phyloP scores from a whole-genome alignment of 1,140 invertebrate species.

The Drosophila mojavensis region DNA sequence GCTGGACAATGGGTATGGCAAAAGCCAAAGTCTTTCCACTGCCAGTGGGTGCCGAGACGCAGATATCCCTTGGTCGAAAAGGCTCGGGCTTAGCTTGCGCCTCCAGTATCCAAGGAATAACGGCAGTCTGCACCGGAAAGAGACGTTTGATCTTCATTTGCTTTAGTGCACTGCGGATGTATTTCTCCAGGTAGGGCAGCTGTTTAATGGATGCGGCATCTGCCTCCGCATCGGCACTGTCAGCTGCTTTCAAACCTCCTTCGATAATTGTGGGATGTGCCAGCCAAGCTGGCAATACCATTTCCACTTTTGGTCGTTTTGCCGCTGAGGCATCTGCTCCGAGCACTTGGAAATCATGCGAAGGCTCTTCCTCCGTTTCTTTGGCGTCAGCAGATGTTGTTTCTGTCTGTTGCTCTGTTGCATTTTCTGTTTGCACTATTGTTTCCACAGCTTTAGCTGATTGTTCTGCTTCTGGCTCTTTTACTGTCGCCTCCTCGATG shows the following conservation, averaged over 20 bases:
- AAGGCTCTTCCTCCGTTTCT: slow-evolving; percentile 5
- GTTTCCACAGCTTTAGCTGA: neutral
- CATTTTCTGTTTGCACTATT: neutral
- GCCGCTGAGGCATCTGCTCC: slow-evolving; percentile 84
- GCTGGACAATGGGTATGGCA: slow-evolving; percentile 95
- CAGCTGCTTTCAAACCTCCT: slow-evolving; percentile 86
- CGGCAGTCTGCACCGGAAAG: slow-evolving; percentile 94
- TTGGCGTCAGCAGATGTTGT: neutral
- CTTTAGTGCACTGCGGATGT: slow-evolving; percentile 87
- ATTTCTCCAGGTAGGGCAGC: slow-evolving; percentile 69
- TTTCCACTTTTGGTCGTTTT: slow-evolving; percentile 86
- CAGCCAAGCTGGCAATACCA: slow-evolving; percentile 94
- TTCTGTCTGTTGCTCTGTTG: neutral
- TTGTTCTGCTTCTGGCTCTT: neutral
- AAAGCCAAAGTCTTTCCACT: slow-evolving; percentile 99
- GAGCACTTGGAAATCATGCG: slow-evolving; percentile 85
- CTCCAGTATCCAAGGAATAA: slow-evolving; percentile 92
- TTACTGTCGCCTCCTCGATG: slow-evolving; percentile 33
- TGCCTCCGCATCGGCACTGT: slow-evolving; percentile 86
- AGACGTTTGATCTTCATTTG: slow-evolving; percentile 91
- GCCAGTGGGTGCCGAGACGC: slow-evolving; percentile 98
- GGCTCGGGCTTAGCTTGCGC: slow-evolving; percentile 86
- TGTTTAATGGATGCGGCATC: slow-evolving; percentile 86
- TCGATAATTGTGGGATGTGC: slow-evolving; percentile 91
- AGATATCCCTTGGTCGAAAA: slow-evolving; percentile 93